phyloP scores from a whole-genome alignment of 2,888 invertebrate species.

The Chloroclystis v-ata region DNA sequence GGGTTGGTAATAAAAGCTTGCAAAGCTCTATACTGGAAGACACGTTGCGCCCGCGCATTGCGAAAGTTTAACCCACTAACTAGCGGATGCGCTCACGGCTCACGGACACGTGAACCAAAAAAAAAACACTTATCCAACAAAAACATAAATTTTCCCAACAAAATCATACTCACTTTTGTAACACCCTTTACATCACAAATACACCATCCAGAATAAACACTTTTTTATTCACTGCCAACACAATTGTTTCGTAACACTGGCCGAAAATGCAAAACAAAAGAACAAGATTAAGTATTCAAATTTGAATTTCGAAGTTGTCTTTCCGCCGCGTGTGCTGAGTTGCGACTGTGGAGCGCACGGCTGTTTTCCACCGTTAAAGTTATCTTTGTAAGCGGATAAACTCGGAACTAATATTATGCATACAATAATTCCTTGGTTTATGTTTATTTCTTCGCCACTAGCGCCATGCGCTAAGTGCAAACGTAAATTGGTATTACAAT shows the following conservation, averaged over 20 bases:
- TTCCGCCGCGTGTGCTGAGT: conserved; percentile 41
- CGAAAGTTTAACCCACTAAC: conserved; percentile 29
- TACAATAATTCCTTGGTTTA: background rate
- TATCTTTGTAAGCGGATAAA: conserved; percentile 34
- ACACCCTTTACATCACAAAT: conserved; percentile 29
- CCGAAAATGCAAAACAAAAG: conserved; percentile 44
- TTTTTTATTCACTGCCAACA: conserved; percentile 37
- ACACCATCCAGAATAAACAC: conserved; percentile 32
- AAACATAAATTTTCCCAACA: conserved; percentile 23
- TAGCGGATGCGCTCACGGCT: conserved; percentile 24
- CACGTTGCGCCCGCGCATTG: conserved; percentile 12
- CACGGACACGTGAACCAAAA: conserved; percentile 26
- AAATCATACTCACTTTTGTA: conserved; percentile 24
- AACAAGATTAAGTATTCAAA: conserved; percentile 42
- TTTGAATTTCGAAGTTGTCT: conserved; percentile 36
- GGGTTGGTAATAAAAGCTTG: conserved; percentile 3
- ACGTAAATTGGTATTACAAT: conserved; percentile 4
- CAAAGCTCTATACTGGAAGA: conserved; percentile 4
- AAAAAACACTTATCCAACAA: conserved; percentile 19
- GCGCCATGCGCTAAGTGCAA: conserved; percentile 1
- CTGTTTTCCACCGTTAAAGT: conserved; percentile 12
- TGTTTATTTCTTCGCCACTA: background rate
- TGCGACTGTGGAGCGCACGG: conserved; percentile 42
- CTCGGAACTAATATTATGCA: conserved; percentile 33
- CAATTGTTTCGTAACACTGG: conserved; percentile 37